phyloP scores from a whole-genome alignment of 2,797 vertebrate genomes.

The Holocentrus rufus region DNA sequence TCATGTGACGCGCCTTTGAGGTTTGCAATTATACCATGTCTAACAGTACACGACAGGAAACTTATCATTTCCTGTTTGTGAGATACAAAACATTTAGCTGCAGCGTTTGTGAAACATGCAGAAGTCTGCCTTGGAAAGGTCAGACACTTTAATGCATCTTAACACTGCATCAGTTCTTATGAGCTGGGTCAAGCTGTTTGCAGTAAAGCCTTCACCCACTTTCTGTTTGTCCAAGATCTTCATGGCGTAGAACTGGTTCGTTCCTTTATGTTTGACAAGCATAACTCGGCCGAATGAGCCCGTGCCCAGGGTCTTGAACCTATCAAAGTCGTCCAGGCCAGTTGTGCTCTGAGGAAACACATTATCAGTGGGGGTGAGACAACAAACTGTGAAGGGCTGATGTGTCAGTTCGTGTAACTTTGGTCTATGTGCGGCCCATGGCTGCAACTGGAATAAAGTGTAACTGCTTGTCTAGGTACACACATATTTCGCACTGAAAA shows the following conservation, averaged over 20 bases:
- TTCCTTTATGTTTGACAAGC: slow-evolving; percentile 97
- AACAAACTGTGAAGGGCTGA: slow-evolving; percentile 11
- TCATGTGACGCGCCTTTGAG: slow-evolving; percentile 50
- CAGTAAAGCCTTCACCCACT: slow-evolving; percentile 78
- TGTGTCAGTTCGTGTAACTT: background rate
- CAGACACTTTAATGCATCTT: background rate
- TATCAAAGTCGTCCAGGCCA: slow-evolving; percentile 96
- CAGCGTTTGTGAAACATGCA: slow-evolving; percentile 7
- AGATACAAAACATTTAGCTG: slow-evolving; percentile 20
- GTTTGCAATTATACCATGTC: slow-evolving; percentile 46
- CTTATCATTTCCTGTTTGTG: slow-evolving; percentile 69
- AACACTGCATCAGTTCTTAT: background rate
- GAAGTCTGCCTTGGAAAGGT: background rate
- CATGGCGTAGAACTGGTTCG: slow-evolving; percentile 98
- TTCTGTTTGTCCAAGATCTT: slow-evolving; percentile 99
- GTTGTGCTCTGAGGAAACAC: slow-evolving; percentile 89
- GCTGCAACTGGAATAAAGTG: background rate
- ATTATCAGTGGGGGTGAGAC: slow-evolving; percentile 23
- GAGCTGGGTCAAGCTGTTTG: background rate
- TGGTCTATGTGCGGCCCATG: background rate
- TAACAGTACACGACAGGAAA: slow-evolving; percentile 44
- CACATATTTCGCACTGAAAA: background rate
- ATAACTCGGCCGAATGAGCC: slow-evolving; percentile 98
- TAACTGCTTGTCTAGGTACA: slow-evolving; percentile 1
- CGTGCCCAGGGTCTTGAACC: slow-evolving; percentile 97